Conservation (phyloP, 2,113 vertebrate genomes). For the Columba janthina region DNA sequence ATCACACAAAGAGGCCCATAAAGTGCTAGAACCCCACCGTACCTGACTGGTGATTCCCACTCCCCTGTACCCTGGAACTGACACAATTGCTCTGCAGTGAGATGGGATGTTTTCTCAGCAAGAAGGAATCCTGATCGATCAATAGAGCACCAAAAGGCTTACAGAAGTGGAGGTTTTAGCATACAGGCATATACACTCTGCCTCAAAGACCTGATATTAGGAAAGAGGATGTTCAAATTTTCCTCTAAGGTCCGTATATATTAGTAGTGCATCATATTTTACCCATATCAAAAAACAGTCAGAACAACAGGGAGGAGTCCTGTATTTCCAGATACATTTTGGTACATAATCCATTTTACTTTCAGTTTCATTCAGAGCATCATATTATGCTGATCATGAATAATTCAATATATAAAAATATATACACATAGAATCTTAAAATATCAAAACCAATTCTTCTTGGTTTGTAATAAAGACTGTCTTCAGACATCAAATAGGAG, state of each 20-base stretch:
- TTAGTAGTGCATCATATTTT: background rate
- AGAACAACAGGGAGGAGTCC: background rate
- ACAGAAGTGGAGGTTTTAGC: background rate
- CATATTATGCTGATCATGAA: background rate
- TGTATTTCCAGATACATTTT: background rate
- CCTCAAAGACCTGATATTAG: background rate
- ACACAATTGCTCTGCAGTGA: background rate
- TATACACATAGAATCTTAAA: background rate
- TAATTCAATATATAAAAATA: background rate
- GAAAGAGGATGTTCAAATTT: background rate
- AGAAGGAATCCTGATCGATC: background rate
- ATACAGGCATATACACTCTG: background rate
- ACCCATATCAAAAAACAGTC: background rate
- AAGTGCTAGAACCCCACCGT: background rate
- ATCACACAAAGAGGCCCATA: background rate
- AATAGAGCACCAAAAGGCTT: background rate
- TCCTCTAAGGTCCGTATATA: background rate
- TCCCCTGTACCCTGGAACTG: background rate
- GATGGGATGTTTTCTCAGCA: background rate
- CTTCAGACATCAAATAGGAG: background rate
- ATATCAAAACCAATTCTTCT: background rate
- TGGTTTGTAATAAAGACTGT: background rate
- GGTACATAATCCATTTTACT: background rate
- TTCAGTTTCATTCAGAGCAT: background rate
- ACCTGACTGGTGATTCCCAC: background rate